Evolutionary conservation across 2,797 vertebrate species (phyloP).

Genomic region (Manis javanica): DNA sequence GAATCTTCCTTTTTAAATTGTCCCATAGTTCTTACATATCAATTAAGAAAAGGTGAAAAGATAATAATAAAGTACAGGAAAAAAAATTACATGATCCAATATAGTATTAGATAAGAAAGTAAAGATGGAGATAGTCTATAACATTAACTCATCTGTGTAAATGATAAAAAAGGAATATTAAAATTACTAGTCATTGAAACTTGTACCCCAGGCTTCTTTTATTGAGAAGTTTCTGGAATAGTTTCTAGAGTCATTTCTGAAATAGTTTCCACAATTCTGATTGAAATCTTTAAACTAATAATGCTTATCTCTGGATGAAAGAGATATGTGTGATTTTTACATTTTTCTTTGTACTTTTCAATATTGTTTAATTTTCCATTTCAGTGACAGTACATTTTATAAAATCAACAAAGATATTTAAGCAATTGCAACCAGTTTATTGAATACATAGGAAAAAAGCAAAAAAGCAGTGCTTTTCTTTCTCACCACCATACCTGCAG

Average conservation of each 20-base stretch:
- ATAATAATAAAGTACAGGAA: background rate
- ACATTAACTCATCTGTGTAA: background rate
- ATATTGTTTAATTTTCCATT: slow-evolving; percentile 67
- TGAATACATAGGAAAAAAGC: background rate
- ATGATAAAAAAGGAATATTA: background rate
- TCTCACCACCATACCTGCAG: background rate
- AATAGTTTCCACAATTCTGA: background rate
- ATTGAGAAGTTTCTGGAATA: slow-evolving; percentile 33
- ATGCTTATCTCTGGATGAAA: slow-evolving; percentile 52
- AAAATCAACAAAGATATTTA: slow-evolving; percentile 58
- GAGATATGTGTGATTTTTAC: slow-evolving; percentile 14
- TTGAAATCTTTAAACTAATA: slow-evolving; percentile 54
- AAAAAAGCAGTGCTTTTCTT: background rate
- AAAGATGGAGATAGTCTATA: slow-evolving; percentile 31
- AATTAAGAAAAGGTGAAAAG: background rate
- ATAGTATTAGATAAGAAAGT: background rate
- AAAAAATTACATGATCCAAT: background rate
- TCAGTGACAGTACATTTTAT: slow-evolving; percentile 54
- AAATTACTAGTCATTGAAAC: background rate
- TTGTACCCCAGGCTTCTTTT: background rate
- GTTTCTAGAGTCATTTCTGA: slow-evolving; percentile 9
- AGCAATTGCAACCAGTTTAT: background rate
- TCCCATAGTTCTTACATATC: background rate
- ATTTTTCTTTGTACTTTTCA: slow-evolving; percentile 63
- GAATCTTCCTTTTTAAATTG: background rate